Evolutionary conservation across 2,888 invertebrate genomes (phyloP).

Genomic region (Sesamia inferens): DNA sequence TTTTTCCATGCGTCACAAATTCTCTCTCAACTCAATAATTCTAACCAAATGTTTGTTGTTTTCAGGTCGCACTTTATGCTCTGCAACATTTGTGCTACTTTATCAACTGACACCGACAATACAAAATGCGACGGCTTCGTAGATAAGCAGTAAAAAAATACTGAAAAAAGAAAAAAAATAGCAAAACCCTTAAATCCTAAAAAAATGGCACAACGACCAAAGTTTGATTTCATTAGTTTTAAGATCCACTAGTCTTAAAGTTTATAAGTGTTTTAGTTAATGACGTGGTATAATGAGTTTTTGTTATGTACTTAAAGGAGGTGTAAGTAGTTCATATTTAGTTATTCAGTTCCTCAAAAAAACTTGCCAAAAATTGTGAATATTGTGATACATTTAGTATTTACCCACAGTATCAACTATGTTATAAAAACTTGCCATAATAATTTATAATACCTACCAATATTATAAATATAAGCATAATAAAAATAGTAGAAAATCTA

Average conservation of each 20-base stretch:
- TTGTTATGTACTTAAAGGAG: conserved; percentile 46
- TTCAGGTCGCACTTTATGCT: conserved; percentile 72
- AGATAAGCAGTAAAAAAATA: conserved; percentile 63
- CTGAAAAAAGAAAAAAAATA: conserved; percentile 81
- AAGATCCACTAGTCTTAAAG: conserved; percentile 82
- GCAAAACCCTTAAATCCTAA: conserved; percentile 84
- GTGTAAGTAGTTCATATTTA: conserved; percentile 55
- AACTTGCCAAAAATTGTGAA: conserved; percentile 70
- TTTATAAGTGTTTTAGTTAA: conserved; percentile 63
- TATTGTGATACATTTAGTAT: conserved; percentile 62
- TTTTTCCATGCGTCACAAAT: neutral
- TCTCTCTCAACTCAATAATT: neutral
- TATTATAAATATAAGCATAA: conserved; percentile 53
- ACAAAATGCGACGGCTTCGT: conserved; percentile 77
- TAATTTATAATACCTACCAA: conserved; percentile 53
- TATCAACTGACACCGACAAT: conserved; percentile 88
- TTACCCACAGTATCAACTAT: conserved; percentile 48
- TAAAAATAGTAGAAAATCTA: conserved; percentile 7
- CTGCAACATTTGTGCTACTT: conserved; percentile 66
- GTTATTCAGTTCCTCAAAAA: conserved; percentile 69
- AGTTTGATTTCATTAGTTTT: conserved; percentile 82
- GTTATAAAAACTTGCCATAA: conserved; percentile 62
- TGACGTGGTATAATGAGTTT: conserved; percentile 54
- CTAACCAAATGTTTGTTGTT: conserved; percentile 31
- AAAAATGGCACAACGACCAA: conserved; percentile 90